Evolutionary conservation across 2,113 vertebrate species (phyloP).

Genomic region (Cyprinus carpio): DNA sequence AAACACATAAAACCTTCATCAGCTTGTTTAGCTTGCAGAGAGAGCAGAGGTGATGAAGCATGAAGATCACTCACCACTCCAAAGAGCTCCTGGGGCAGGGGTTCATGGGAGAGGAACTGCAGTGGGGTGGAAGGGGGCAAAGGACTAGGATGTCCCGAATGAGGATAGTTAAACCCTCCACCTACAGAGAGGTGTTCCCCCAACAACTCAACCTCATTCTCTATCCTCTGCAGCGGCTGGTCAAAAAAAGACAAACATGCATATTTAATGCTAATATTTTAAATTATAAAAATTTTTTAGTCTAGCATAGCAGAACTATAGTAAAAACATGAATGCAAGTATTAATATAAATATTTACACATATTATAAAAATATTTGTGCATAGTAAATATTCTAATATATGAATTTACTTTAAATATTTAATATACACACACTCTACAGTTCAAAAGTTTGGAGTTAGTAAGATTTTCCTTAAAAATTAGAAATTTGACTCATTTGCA

Average conservation of each 20-base stretch:
- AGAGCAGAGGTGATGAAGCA: background rate
- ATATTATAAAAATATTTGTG: too few species aligned
- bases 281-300: background rate
- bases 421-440: too few species aligned
- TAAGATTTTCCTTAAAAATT: background rate
- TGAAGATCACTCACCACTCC: constrained; percentile 83
- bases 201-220: constrained; percentile 94
- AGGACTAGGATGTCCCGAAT: constrained; percentile 86
- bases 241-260: background rate
- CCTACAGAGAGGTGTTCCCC: constrained; percentile 94
- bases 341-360: background rate
- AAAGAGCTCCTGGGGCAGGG: constrained; percentile 93
- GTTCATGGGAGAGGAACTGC: constrained; percentile 93
- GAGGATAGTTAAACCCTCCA: constrained; percentile 86
- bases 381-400: too few species aligned
- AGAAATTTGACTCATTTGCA: background rate
- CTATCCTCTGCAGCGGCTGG: constrained; percentile 95
- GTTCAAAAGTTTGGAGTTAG: background rate
- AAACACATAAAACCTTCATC: background rate
- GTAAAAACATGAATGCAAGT: background rate
- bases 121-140: constrained; percentile 90
- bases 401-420: too few species aligned
- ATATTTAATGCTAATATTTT: background rate
- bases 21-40: background rate
- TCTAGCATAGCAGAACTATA: background rate